phyloP scores from a whole-genome alignment of 2,888 invertebrate genomes.

The Microctonus hyperodae region DNA sequence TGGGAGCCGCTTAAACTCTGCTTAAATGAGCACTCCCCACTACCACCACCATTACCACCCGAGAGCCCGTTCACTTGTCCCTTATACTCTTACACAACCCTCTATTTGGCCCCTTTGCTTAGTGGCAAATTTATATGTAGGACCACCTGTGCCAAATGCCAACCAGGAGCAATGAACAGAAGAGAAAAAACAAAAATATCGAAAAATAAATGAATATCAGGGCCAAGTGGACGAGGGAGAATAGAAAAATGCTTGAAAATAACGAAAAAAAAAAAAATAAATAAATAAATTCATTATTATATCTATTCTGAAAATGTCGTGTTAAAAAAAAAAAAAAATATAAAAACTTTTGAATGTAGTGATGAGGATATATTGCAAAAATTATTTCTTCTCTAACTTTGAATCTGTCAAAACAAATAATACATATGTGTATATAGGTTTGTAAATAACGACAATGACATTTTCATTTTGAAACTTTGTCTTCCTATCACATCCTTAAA shows the following conservation, averaged over 20 bases:
- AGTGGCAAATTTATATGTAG: slow-evolving; percentile 40
- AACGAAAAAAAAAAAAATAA: background rate
- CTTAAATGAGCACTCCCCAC: slow-evolving; percentile 45
- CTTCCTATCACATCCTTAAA: background rate
- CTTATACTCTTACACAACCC: slow-evolving; percentile 26
- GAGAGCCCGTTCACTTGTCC: background rate
- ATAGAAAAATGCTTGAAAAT: background rate
- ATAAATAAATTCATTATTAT: no score
- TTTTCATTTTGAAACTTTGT: slow-evolving; percentile 5
- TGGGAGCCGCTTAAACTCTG: slow-evolving; percentile 49
- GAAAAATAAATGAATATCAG: no score
- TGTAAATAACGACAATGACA: background rate
- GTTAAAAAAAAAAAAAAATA: no score
- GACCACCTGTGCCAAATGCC: slow-evolving; percentile 46
- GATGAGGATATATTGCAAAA: no score
- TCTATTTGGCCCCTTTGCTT: slow-evolving; percentile 29
- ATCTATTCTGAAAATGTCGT: no score
- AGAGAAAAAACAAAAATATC: slow-evolving; percentile 13
- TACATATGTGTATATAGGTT: background rate
- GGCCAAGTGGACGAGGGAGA: no score
- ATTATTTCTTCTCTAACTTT: background rate
- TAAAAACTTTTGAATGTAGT: no score
- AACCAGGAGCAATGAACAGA: slow-evolving; percentile 31
- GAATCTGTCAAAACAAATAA: no score
- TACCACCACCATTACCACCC: slow-evolving; percentile 7